Evolutionary conservation across 2,113 vertebrate species (phyloP).

Genomic region (Globicephala melas): DNA sequence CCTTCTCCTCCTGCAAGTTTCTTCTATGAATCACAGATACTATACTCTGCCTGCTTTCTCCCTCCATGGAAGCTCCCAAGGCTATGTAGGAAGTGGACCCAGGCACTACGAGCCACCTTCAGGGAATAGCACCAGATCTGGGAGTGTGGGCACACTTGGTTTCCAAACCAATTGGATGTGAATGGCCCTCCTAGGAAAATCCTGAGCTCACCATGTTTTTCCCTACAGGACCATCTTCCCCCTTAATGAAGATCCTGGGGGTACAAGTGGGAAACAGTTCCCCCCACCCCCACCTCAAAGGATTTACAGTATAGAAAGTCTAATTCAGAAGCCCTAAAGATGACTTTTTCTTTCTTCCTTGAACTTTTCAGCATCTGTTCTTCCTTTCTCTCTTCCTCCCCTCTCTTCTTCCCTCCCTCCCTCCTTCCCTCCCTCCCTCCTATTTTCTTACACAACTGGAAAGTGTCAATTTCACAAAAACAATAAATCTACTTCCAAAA

Average conservation of each 20-base stretch:
- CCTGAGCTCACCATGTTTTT: neutral
- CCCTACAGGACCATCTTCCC: neutral
- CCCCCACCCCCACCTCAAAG: too few relatives aligned
- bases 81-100: neutral
- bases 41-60: neutral
- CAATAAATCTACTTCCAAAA: neutral
- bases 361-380: neutral
- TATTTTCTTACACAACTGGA: neutral
- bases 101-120: rapidly evolving
- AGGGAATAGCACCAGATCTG: rapidly evolving
- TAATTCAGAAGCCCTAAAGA: neutral
- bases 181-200: neutral
- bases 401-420: too few relatives aligned
- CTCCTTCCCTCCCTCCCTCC: neutral
- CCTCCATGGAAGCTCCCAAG: neutral
- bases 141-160: neutral
- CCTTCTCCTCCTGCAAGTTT: neutral
- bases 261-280: too few relatives aligned
- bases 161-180: neutral
- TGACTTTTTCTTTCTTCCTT: neutral
- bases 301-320: neutral
- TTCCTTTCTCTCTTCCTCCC: neutral
- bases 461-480: neutral
- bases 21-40: neutral
- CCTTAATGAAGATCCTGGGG: too few relatives aligned